Evolutionary conservation across 1,140 invertebrate genomes (phyloP).

Genomic region (Heliconius nattereri): DNA sequence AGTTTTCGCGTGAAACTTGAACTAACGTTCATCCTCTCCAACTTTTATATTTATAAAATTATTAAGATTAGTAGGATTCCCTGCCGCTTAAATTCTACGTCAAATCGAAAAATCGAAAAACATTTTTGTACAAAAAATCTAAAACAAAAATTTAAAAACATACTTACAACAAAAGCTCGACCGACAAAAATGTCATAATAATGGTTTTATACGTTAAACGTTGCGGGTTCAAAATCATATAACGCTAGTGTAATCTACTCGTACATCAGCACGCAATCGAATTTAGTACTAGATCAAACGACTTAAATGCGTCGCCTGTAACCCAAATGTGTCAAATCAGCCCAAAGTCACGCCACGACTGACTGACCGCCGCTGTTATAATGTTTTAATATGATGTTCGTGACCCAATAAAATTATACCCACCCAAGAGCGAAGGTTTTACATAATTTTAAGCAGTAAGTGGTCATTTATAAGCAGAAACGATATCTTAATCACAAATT

Average conservation of each 20-base stretch:
- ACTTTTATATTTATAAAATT: too few species aligned
- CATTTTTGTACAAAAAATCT: not conserved
- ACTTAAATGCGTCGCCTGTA: constrained; percentile 33
- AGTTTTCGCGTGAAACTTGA: too few species aligned
- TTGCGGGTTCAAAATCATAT: constrained; percentile 28
- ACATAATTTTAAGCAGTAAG: constrained; percentile 12
- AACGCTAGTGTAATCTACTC: constrained; percentile 42
- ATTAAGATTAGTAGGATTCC: too few species aligned
- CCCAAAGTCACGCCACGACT: constrained; percentile 32
- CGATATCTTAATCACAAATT: not conserved
- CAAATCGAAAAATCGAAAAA: not conserved
- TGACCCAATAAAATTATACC: constrained; percentile 37
- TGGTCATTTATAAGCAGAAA: not conserved
- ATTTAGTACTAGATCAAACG: constrained; percentile 37
- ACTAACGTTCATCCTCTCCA: too few species aligned
- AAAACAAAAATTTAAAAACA: not conserved
- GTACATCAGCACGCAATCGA: constrained; percentile 43
- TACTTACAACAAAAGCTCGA: not conserved
- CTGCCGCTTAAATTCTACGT: too few species aligned
- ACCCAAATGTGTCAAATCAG: constrained; percentile 46
- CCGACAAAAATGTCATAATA: constrained; percentile 16
- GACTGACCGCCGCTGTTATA: constrained; percentile 21
- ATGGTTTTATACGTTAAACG: constrained; percentile 17
- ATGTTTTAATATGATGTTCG: constrained; percentile 34
- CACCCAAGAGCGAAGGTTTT: not conserved